phyloP scores from a whole-genome alignment of 2,797 vertebrate species.

The Pangasius sanitwongsei region DNA sequence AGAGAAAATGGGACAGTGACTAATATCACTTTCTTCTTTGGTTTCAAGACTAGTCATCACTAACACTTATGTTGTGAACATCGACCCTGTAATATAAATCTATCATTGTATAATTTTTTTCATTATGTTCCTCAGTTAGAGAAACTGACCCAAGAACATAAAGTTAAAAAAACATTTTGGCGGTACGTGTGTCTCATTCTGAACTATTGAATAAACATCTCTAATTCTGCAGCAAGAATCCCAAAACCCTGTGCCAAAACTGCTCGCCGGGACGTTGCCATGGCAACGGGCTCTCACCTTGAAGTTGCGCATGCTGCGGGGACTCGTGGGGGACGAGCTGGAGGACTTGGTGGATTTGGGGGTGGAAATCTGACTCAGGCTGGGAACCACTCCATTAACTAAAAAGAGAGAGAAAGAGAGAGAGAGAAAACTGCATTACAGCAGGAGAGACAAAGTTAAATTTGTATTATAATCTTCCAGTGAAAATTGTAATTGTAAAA shows the following conservation, averaged over 20 bases:
- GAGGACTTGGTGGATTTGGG: conserved; percentile 92
- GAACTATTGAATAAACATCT: conserved; percentile 11
- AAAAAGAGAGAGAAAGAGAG: conserved; percentile 27
- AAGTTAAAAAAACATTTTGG: background rate
- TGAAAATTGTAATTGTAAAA: background rate
- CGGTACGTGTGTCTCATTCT: background rate
- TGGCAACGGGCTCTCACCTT: conserved; percentile 77
- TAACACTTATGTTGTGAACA: background rate
- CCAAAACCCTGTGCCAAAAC: conserved; percentile 4
- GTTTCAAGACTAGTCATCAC: background rate
- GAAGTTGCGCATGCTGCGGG: conserved; percentile 79
- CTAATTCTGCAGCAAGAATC: conserved; percentile 19
- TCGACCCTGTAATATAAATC: background rate
- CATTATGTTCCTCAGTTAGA: background rate
- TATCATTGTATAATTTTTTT: no score
- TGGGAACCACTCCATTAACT: conserved; percentile 90
- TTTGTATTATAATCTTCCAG: background rate
- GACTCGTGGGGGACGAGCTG: conserved; percentile 92
- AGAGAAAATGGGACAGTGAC: conserved; percentile 12
- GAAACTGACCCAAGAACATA: background rate
- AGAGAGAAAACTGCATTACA: conserved; percentile 1
- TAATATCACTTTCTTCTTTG: background rate
- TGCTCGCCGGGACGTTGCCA: conserved; percentile 34
- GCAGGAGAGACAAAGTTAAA: no score
- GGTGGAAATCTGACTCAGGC: conserved; percentile 84